These are phyloP conservation scores for Petroica traversi DNA, from an alignment of 2,113 vertebrate species.

Conservation along the genomic window DNA sequence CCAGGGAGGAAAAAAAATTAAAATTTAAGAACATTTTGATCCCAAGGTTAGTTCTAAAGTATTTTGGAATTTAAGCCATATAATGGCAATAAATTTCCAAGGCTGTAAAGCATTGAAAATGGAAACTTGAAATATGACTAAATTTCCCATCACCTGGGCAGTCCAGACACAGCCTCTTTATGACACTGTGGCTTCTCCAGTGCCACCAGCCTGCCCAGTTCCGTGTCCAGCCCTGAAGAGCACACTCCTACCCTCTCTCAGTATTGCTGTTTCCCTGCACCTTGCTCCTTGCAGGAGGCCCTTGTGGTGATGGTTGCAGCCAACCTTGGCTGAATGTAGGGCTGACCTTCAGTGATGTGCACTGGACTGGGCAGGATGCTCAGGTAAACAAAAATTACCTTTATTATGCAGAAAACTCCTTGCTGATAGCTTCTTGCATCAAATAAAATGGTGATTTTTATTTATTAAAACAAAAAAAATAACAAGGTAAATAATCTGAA, in stretches of 20 bases:
- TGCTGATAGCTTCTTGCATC: background rate
- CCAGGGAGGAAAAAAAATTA: background rate
- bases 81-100: background rate
- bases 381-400: background rate
- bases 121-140: background rate
- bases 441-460: background rate
- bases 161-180: background rate
- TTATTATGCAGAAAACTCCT: background rate
- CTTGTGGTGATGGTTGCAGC: background rate
- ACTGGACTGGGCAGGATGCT: background rate
- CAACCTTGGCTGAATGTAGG: background rate
- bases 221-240: background rate
- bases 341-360: background rate
- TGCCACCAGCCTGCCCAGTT: background rate
- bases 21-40: slow-evolving; percentile 17
- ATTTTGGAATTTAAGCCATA: slow-evolving; percentile 11
- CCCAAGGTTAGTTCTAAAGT: background rate
- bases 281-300: background rate
- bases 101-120: background rate
- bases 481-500: background rate
- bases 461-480: too few species aligned
- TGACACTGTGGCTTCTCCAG: background rate
- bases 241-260: background rate
- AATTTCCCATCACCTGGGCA: background rate
- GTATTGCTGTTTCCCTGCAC: background rate